Evolutionary conservation across 2,888 invertebrate genomes (phyloP), one percentile per base, ranked within the genome.

Genomic region (Dusona sp.): DNA sequence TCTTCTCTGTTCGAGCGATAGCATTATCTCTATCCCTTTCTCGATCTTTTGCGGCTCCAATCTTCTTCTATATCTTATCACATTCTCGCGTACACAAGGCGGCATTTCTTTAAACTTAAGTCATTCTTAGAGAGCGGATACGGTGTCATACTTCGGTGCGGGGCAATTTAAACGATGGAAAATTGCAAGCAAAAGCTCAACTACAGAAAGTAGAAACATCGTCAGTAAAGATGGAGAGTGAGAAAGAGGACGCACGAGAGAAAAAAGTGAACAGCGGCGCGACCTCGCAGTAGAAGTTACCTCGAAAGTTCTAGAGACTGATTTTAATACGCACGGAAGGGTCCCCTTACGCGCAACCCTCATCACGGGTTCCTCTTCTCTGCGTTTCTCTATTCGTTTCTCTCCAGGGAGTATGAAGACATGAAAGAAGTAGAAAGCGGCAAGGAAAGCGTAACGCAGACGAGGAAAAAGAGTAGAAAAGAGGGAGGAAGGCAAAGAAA

Each of bases 321-420:
- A 90, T 90, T 92, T 90, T 92, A 91, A 92, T 90, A 90, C 89
- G 85, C 86, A 87, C 79, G 75, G 84, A 79, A 77, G 75, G 75
- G 87, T 78, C 45, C 67, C 33, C 72, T 77, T 78, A 83, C 73
- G 83, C 80, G 80, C 42, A 65, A 72, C 51, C 42, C 64, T 29
- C 79, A 72, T 72, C 83, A 42, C 45, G 29, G 29, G 51, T 29
- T 83, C 29, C 16, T 42, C 51, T 36, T 57, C 36, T 36, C 29
- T n/a, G 13, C 51, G 65, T 72, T 68, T 64, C 64, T 67, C 78
- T 51, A 74, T 79, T 79, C 70, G 80, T 57, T 54, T 74, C 48
- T 70, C 84, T 61, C 82, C 9, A 74, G 84, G 65, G 87, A 75
- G 67, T 48, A 79, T n/a, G 77, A 67, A 87, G 79, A 86, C 64